phyloP scores from a whole-genome alignment of 2,113 vertebrate species.

The Pseudonaja textilis region DNA sequence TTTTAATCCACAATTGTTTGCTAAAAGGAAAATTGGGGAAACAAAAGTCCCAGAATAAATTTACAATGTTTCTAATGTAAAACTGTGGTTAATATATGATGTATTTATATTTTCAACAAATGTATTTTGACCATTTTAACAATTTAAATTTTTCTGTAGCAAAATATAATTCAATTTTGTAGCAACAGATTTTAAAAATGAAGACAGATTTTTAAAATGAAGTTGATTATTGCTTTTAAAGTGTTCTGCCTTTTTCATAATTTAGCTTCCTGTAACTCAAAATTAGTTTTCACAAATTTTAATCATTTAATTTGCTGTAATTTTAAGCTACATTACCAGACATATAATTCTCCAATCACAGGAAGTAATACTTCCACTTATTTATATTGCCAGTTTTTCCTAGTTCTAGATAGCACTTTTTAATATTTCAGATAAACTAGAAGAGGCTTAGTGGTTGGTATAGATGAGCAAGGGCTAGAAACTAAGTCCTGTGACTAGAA shows the following conservation, averaged over 20 bases:
- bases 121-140: background rate
- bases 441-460: background rate
- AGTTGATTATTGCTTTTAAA: background rate
- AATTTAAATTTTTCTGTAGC: background rate
- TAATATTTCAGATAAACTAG: background rate
- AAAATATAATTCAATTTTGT: background rate
- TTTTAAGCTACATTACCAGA: background rate
- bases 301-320: background rate
- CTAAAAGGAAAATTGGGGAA: too few relatives aligned
- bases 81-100: background rate
- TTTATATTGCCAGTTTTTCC: background rate
- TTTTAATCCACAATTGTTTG: too few relatives aligned
- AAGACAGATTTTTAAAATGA: background rate
- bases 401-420: background rate
- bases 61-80: background rate
- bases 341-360: background rate
- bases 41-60: background rate
- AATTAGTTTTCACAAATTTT: background rate
- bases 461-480: background rate
- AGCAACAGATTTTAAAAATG: background rate
- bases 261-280: background rate
- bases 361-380: background rate
- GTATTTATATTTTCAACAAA: background rate
- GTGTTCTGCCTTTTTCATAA: background rate
- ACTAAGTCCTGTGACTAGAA: background rate